Conservation (phyloP, 2,113 vertebrate species). For the Nothobranchius kuhntae region DNA sequence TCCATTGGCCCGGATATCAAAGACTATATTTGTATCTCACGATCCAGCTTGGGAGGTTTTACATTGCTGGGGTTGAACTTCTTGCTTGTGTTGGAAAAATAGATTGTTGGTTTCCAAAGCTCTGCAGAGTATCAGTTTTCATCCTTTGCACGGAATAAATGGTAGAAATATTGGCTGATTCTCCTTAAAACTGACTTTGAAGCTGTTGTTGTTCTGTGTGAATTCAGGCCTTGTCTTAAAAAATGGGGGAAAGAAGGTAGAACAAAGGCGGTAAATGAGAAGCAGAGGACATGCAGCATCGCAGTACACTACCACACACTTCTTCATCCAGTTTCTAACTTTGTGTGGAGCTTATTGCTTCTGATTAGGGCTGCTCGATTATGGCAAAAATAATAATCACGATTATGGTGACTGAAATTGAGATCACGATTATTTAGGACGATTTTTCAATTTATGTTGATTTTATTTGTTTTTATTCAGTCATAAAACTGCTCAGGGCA, state of each 20-base stretch:
- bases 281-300: slow-evolving; percentile 33
- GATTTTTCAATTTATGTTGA: too few relatives aligned
- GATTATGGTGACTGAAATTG: too few relatives aligned
- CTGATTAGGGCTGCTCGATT: too few relatives aligned
- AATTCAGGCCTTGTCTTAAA: slow-evolving; percentile 48
- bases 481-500: too few relatives aligned
- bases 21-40: slow-evolving; percentile 29
- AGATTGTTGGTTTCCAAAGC: slow-evolving; percentile 42
- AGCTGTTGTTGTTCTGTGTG: slow-evolving; percentile 30
- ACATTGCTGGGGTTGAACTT: slow-evolving; percentile 40
- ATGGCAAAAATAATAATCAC: too few relatives aligned
- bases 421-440: too few relatives aligned
- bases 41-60: slow-evolving; percentile 43
- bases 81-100: slow-evolving; percentile 25
- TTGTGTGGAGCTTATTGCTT: slow-evolving; percentile 17
- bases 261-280: slow-evolving; percentile 57
- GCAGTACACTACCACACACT: slow-evolving; percentile 18
- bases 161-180: slow-evolving; percentile 48
- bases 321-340: slow-evolving; percentile 25
- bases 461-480: too few relatives aligned
- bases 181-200: slow-evolving; percentile 52
- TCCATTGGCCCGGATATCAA: slow-evolving; percentile 55
- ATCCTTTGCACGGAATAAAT: slow-evolving; percentile 38
- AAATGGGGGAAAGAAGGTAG: slow-evolving; percentile 20
- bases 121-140: slow-evolving; percentile 50